Conservation (phyloP, 2,797 vertebrate species). For the Phyllotis vaccarum region DNA sequence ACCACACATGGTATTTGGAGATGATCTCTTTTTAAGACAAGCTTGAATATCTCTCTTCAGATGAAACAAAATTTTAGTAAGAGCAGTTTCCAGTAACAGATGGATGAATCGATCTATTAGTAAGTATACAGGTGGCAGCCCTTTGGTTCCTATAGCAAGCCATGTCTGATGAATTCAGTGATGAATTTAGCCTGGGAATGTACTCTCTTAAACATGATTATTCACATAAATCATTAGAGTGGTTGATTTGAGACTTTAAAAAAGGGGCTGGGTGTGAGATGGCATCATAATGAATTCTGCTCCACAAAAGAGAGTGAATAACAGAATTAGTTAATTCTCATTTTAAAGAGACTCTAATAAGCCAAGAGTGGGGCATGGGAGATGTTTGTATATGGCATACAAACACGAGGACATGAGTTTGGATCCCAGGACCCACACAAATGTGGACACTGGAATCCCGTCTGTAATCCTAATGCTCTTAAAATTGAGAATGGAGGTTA, state of each 20-base stretch:
- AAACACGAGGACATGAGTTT: neutral
- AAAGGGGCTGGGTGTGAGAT: neutral
- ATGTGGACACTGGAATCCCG: neutral
- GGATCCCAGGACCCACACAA: neutral
- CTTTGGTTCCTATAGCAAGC: neutral
- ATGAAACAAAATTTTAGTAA: slow-evolving; percentile 39
- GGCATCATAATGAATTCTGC: neutral
- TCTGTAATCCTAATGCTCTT: neutral
- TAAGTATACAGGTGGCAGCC: neutral
- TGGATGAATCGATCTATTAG: neutral
- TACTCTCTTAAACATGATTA: neutral
- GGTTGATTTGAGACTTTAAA: neutral
- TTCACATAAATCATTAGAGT: neutral
- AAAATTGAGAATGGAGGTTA: neutral
- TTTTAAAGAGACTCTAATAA: slow-evolving; percentile 18
- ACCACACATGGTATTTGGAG: neutral
- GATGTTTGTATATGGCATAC: neutral
- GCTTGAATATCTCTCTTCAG: neutral
- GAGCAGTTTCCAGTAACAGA: neutral
- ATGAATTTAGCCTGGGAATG: neutral
- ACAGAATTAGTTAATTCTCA: neutral
- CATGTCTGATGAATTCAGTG: neutral
- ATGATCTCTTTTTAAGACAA: neutral
- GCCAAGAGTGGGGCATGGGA: neutral
- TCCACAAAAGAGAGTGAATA: neutral